A percentile compares a stretch with the other conserved stretches of the same genome.
Conservation (phyloP, 2,797 vertebrate species). For the Gobionotothen gibberifrons region DNA sequence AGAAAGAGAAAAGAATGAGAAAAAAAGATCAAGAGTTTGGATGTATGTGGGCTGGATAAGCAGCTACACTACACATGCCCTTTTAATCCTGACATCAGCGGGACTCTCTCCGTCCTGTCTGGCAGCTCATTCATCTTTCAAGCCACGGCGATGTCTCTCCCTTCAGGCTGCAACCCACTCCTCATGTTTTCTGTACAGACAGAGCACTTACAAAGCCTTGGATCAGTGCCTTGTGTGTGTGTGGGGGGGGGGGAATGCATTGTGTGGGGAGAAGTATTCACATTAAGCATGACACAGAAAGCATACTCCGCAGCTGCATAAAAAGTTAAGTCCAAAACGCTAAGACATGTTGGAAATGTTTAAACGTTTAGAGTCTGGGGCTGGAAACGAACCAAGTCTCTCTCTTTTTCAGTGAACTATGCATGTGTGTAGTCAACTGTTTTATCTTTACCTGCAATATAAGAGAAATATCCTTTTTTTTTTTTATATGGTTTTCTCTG, state of each 20-base stretch:
- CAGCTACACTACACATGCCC: conserved; percentile 56
- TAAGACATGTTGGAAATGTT: neutral
- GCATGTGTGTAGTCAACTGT: neutral
- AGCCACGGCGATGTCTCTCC: conserved; percentile 28
- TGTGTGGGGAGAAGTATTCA: conserved; percentile 4
- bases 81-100: conserved; percentile 56
- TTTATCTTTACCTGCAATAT: neutral
- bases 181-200: conserved; percentile 28
- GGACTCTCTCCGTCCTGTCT: conserved; percentile 48
- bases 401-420: neutral
- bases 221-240: conserved; percentile 1
- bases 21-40: conserved; percentile 34
- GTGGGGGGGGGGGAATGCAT: neutral
- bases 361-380: neutral
- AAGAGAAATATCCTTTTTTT: neutral
- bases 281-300: conserved; percentile 25
- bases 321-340: neutral
- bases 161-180: conserved; percentile 26
- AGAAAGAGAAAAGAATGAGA: neutral
- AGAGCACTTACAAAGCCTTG: conserved; percentile 1
- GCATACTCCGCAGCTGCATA: conserved; percentile 12
- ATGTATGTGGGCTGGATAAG: conserved; percentile 42
- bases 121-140: conserved; percentile 71
- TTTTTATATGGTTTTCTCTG: neutral
- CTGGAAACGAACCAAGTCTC: neutral